Evolutionary conservation across 2,113 vertebrate genomes (phyloP), one percentile per base, ranked within the genome.

Genomic region (Eonycteris spelaea): DNA sequence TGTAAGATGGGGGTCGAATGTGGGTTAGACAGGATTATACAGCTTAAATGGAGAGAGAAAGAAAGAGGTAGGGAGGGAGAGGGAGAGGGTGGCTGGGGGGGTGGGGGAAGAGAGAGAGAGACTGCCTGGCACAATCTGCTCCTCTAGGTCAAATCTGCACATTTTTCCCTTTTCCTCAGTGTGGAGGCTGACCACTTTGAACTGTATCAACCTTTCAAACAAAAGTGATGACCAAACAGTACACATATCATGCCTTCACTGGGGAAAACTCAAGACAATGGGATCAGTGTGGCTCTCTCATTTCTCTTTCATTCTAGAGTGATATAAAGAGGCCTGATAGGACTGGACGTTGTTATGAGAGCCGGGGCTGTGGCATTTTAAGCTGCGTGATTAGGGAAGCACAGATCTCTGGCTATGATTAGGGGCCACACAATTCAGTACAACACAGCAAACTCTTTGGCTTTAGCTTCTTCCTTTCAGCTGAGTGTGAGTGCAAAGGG

Each of bases 221-320:
- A n/a, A 65, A 85, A 94, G 26, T 0, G 0, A 79, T 55, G 33
- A 67, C 7, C 11, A 74, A 67, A 59, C 0, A 53, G 22, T 43
- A 24, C 6, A 33, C 1, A 7, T 53, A 59, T 9, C 16, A 82
- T 9, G 0, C 12, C 5, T 33, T 95, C 12, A 33, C 22, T 57
- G 51, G 67, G 43, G 38, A 87, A 53, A 16, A 43, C 63, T 35
- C 30, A 14, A 57, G 38, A 30, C 75, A n/a, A n/a, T 43, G 28
- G 19, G 2, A 16, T 26, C 4, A 33, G 24, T 5, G 11, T 38
- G 19, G 18, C 0, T 24, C 13, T 13, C 7, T 38, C 2, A 9
- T 28, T 38, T 16, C 5, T 26, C 6, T 3, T 24, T 53, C 22
- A 63, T 26, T 65, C 14, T 55, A 75, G 15, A 45, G 13, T 30